A percentile compares a stretch with the other conserved stretches of the same genome.
phyloP scores from a whole-genome alignment of 2,888 invertebrate genomes.

The Cerceris ruficornis region DNA sequence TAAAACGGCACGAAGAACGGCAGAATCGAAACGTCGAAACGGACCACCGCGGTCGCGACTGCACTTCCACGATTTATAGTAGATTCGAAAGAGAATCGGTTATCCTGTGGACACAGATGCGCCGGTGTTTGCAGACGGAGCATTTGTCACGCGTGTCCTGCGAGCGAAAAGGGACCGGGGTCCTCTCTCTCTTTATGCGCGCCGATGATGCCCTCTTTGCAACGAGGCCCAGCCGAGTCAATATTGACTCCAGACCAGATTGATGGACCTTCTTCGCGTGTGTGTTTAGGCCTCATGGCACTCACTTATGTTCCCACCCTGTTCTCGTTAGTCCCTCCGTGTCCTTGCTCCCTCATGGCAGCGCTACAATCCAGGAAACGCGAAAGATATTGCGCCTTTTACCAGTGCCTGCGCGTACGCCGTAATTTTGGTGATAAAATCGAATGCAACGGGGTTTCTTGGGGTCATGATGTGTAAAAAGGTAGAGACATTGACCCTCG shows the following conservation, averaged over 20 bases:
- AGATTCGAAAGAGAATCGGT: constrained; percentile 66
- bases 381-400: constrained; percentile 9
- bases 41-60: constrained; percentile 37
- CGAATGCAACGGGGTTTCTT: neutral
- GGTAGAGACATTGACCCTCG: too few relatives aligned
- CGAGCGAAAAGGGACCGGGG: constrained; percentile 76
- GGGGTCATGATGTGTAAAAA: too few relatives aligned
- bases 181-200: constrained; percentile 68
- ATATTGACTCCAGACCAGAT: constrained; percentile 80
- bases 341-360: constrained; percentile 9
- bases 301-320: constrained; percentile 70
- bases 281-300: constrained; percentile 72
- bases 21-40: constrained; percentile 23
- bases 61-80: constrained; percentile 61
- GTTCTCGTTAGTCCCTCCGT: constrained; percentile 50
- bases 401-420: neutral
- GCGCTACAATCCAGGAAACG: constrained; percentile 21
- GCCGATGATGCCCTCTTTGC: constrained; percentile 80
- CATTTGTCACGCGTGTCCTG: constrained; percentile 82
- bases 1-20: constrained; percentile 11
- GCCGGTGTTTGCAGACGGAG: constrained; percentile 78
- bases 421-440: neutral
- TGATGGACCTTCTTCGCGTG: constrained; percentile 78
- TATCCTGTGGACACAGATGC: constrained; percentile 80
- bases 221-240: constrained; percentile 80